Evolutionary conservation across 2,113 vertebrate species (phyloP).

Genomic region (Egretta garzetta): DNA sequence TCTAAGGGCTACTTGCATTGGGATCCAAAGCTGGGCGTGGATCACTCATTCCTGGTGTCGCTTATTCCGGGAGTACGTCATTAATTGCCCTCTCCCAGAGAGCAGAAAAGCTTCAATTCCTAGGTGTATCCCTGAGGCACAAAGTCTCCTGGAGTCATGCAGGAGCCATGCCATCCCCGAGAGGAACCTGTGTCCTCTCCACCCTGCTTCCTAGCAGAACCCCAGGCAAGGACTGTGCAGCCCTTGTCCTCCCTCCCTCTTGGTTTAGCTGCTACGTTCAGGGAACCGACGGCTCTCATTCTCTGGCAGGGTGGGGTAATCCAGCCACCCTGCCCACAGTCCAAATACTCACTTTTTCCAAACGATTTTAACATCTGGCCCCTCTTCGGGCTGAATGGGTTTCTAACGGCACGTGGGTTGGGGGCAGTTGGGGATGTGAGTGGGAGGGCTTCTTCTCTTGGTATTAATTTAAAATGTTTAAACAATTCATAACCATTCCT

Average conservation of each 20-base stretch:
- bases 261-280: neutral
- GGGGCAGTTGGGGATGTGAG: neutral
- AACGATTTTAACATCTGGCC: neutral
- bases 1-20: neutral
- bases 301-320: neutral
- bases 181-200: neutral
- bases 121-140: neutral
- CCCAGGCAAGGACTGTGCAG: neutral
- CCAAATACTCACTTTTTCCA: neutral
- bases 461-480: neutral
- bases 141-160: neutral
- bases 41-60: neutral
- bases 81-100: neutral
- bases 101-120: neutral
- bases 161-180: too few relatives aligned
- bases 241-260: neutral
- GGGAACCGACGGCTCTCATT: neutral
- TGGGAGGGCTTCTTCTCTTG: neutral
- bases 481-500: neutral
- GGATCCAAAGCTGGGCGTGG: neutral
- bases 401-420: neutral
- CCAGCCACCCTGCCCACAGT: neutral
- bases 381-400: neutral
- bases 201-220: fast-evolving
- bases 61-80: neutral